These are phyloP conservation scores for Hemistola chrysoprasaria DNA, from an alignment of 2,888 invertebrate species.

Conservation along the genomic window DNA sequence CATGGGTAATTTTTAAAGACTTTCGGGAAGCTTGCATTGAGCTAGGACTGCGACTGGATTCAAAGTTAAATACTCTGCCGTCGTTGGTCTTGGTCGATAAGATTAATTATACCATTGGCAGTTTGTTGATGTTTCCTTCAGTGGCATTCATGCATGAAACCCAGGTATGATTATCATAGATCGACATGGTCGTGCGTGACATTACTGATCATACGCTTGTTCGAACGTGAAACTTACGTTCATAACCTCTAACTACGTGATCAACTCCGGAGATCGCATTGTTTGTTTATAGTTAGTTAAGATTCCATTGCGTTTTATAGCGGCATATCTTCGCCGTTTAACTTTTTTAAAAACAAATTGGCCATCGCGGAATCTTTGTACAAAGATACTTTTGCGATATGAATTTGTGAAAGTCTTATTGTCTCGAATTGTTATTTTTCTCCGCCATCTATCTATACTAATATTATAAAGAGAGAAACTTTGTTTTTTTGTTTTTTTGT, in stretches of 20 bases:
- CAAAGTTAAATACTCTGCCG: too few relatives aligned
- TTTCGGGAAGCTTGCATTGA: too few relatives aligned
- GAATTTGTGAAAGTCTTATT: too few relatives aligned
- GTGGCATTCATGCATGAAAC: conserved; percentile 7
- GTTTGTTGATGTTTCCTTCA: conserved; percentile 4
- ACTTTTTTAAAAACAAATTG: conserved; percentile 5
- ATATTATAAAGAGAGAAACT: too few relatives aligned
- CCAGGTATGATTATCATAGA: conserved; percentile 10
- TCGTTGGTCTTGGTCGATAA: too few relatives aligned
- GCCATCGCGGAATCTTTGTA: conserved; percentile 1
- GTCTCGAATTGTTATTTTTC: too few relatives aligned
- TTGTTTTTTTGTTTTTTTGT: too few relatives aligned
- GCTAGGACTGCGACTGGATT: too few relatives aligned
- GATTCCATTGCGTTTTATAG: conserved; percentile 13
- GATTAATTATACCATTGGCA: too few relatives aligned
- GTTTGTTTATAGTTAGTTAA: conserved; percentile 19
- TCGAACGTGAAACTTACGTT: conserved; percentile 15
- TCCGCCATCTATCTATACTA: too few relatives aligned
- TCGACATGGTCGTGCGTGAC: conserved; percentile 18
- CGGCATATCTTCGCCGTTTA: conserved; percentile 8
- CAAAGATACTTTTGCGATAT: neutral
- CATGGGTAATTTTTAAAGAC: too few relatives aligned
- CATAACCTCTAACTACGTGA: conserved; percentile 16
- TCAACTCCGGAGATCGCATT: conserved; percentile 12
- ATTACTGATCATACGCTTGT: conserved; percentile 15